Base-by-base conservation (phyloP, 2,113 vertebrate genomes). In the Corythoichthys haematopterus region DNA sequence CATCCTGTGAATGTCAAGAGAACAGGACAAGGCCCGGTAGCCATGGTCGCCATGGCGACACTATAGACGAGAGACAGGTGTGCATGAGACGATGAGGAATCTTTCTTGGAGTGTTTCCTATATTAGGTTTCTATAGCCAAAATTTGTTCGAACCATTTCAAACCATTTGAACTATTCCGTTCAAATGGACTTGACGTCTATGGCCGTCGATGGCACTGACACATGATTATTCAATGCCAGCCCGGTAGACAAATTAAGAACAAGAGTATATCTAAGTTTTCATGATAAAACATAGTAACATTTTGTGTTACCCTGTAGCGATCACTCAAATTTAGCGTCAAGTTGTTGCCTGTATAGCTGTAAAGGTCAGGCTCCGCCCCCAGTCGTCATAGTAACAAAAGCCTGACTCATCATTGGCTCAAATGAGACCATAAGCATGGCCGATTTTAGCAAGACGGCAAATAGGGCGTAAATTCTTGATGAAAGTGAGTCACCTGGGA, bases 1-100 rank as follows among this genome's bases (percentile, higher is more conserved):
- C 86, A 74, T 83, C 80, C 85, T 85, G 76, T 87, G 86, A 90
- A 89, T 88, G 87, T 90, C 86, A 89, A 86, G 85, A 87, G 86
- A 83, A 79, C 85, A 74, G 84, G 79, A 81, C 85, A 13, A 46
- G 55, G 55, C 5, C 33, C 14, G 55, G 55, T 57, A 14, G 6
- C 80, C 79, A 70, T 28, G 84, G 87, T 90, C 81, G 89, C 85
- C 87, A 89, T 88, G 87, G 89, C 87, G 87, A 57, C 33, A 14
- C 14, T 5, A 57, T 3, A 6, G 6, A 77, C 81, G 81, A 81
- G 84, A 86, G 81, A 74, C 85, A 88, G 85, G 85, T 87, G 83
- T 82, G 82, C 71, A 37, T 13, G 65, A 1, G 53, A 60, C 72
- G 20, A 11, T 16, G 40, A 75, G 16, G 8, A 52, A 52, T 52